phyloP scores from a whole-genome alignment of 2,797 vertebrate species.

The Allobates femoralis region DNA sequence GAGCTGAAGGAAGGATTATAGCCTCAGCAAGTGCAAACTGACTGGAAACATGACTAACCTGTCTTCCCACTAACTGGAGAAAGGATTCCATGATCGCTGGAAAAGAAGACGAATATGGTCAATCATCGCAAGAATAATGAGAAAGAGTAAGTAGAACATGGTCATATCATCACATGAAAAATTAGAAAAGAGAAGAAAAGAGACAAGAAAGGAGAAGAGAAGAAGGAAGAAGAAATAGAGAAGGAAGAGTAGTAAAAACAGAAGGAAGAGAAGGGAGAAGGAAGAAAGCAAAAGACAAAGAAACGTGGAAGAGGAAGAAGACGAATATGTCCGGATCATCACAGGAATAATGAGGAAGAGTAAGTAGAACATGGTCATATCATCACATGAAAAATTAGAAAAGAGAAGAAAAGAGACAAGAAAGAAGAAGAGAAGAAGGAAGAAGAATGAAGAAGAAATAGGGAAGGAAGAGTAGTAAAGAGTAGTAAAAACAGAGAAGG shows the following conservation, averaged over 20 bases:
- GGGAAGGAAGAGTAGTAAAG: background rate
- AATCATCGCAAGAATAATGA: too few species aligned
- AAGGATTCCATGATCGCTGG: slow-evolving; percentile 25
- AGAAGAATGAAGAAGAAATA: too few species aligned
- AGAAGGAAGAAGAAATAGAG: background rate
- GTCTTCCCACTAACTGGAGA: slow-evolving; percentile 48
- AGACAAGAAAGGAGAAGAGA: background rate
- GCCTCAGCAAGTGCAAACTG: background rate
- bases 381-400: background rate
- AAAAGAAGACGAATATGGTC: background rate
- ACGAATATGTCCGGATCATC: too few species aligned
- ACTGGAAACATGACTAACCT: slow-evolving; percentile 28
- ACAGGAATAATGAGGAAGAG: background rate
- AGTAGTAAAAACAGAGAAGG: background rate
- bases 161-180: background rate
- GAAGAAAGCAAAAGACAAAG: too few species aligned
- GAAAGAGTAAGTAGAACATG: too few species aligned
- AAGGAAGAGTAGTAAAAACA: too few species aligned
- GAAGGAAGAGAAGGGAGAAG: too few species aligned
- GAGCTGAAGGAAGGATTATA: too few species aligned
- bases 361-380: too few species aligned
- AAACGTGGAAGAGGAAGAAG: background rate
- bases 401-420: background rate
- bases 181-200: background rate
- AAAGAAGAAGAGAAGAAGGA: background rate